Evolutionary conservation across 2,888 invertebrate genomes (phyloP), one percentile per base, ranked within the genome.

Genomic region (Hirudinaria manillensis): DNA sequence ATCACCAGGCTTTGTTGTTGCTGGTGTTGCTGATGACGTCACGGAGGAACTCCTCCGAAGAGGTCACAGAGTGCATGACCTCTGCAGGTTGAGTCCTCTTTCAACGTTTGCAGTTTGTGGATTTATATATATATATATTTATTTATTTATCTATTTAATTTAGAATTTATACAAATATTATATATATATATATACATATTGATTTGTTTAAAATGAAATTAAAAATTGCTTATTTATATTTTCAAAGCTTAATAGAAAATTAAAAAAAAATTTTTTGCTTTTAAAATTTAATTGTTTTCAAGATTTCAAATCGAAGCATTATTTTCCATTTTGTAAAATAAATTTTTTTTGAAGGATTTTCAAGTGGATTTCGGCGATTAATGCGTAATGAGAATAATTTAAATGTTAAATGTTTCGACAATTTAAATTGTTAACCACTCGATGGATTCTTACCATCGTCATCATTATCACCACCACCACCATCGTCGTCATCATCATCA

Each of bases 401-500:
- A n/a, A n/a, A n/a, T n/a, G n/a, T n/a, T n/a, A n/a, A n/a, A n/a
- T n/a, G n/a, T n/a, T n/a, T n/a, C n/a, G n/a, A n/a, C n/a, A n/a
- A n/a, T n/a, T n/a, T n/a, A 45, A 4, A 4, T 45, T 45, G 16
- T 45, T 10, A 6, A 45, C 3, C 10, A 16, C 45, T 45, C 16
- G 16, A 2, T 16, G 45, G 16, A 2, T 61, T 61, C 1, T 61
- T n/a, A 19, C n/a, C 61, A 61, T 61, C 61, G n/a, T 61, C 73
- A 61, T 75, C 45, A 29, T 45, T 34, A 71, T 75, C 75, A 74
- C 45, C 32, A 72, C 56, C 56, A 65, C 24, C 36, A 65, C 66
- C 74, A 67, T 67, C 74, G 16, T 66, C 74, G 29, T 74, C 66
- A 32, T 74, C 66, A 67, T 66, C 74, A 32, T 74, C 74, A 67